These are phyloP conservation scores for Euspilapteryx auroguttella DNA, from an alignment of 2,888 invertebrate genomes.

Conservation along the genomic window DNA sequence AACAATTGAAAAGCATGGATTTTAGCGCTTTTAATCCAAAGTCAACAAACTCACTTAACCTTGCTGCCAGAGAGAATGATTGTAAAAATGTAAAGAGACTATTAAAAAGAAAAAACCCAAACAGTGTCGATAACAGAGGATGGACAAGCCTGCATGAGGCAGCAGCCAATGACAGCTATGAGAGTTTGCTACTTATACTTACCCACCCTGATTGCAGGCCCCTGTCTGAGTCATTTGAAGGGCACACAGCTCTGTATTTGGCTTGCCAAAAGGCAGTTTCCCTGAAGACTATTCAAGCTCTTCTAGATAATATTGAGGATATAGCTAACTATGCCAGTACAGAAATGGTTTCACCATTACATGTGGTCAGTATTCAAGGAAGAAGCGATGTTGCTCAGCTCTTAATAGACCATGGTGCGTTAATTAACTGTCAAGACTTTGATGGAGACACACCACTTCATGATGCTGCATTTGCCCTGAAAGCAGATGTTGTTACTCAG, in stretches of 20 bases:
- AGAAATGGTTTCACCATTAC: constrained; percentile 46
- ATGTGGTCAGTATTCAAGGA: constrained; percentile 37
- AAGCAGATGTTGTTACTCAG: constrained; percentile 23
- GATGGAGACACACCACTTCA: constrained; percentile 53
- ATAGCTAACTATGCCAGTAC: constrained; percentile 45
- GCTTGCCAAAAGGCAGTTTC: constrained; percentile 36
- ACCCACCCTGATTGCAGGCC: constrained; percentile 27
- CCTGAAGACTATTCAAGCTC: constrained; percentile 23
- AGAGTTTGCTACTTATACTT: constrained; percentile 30
- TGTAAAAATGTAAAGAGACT: constrained; percentile 24
- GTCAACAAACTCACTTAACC: constrained; percentile 40
- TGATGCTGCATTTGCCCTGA: constrained; percentile 30
- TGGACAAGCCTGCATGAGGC: constrained; percentile 59
- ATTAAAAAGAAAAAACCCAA: constrained; percentile 41
- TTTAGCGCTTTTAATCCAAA: constrained; percentile 53
- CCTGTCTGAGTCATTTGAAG: constrained; percentile 43
- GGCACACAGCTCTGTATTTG: constrained; percentile 46
- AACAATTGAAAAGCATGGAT: no score
- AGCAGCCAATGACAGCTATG: constrained; percentile 36
- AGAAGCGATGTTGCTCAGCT: constrained; percentile 31
- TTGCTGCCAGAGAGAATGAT: constrained; percentile 44
- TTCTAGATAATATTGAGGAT: constrained; percentile 30
- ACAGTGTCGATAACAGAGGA: constrained; percentile 50
- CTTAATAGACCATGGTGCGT: constrained; percentile 36
- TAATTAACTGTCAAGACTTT: constrained; percentile 42